Evolutionary conservation across 2,797 vertebrate species (phyloP), one percentile per base, ranked within the genome.

Genomic region (Rhabdomys pumilio): DNA sequence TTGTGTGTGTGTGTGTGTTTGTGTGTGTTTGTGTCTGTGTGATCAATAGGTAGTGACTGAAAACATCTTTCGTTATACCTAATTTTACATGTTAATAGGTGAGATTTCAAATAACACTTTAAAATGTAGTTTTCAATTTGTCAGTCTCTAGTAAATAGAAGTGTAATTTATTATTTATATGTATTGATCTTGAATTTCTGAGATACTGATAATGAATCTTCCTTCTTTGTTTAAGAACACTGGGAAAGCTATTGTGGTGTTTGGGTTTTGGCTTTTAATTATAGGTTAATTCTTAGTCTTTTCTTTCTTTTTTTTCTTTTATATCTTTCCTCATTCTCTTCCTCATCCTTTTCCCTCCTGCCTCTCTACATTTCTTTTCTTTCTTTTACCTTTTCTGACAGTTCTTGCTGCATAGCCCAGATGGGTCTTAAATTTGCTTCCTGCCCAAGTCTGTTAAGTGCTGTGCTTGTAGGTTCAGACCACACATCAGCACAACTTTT

Each of bases 51-150:
- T 83, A 90, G 50, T 55, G 50, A 9, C 6, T 55, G 24, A 22
- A 57, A 50, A 76, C 15, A 90, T 69, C 15, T 94, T 92, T 84
- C 10, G 55, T 73, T 73, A 65, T 26, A 85, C 59, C 53, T 82
- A 73, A 55, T 55, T 53, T 79, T 90, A 84, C 15, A 63, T 67
- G 50, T 89, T 93, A 92, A 76, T 67, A 34, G 10, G 91, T 26
- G 19, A 9, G 14, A 34, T 89, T 93, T 86, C 81, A 81, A 94
- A 12, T 63, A 20, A 31, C 1, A 96, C 15, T 89, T 93, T 17
- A 80, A 53, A 82, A 26, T 63, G 92, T 59, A 14, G 76, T 41
- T 89, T 90, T 63, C 7, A 38, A 34, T 19, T 72, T 89, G 44
- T 59, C 86, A 34, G 3, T 93, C 19, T 90, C 38, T 75, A 59